A percentile compares a stretch with the other conserved stretches of the same genome.
phyloP scores from a whole-genome alignment of 2,888 invertebrate species.

The Phyto melanocephala region DNA sequence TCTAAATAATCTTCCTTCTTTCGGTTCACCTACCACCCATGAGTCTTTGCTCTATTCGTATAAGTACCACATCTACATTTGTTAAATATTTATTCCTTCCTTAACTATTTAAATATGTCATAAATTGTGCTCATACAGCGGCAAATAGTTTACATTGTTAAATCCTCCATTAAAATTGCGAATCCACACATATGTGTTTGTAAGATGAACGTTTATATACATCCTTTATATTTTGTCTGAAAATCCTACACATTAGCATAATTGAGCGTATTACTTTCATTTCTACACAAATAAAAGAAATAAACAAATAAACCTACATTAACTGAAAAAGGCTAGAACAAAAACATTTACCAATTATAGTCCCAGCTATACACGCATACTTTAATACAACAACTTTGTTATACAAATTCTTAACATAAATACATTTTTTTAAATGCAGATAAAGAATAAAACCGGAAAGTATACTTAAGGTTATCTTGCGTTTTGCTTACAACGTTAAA shows the following conservation, averaged over 20 bases:
- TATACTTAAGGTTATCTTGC: conserved; percentile 55
- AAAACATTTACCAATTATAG: conserved; percentile 44
- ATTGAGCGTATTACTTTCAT: conserved; percentile 44
- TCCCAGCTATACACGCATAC: neutral
- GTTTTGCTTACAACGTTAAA: conserved; percentile 9
- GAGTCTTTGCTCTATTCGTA: conserved; percentile 7
- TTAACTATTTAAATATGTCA: conserved; percentile 39
- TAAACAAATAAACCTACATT: neutral
- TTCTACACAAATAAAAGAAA: too few species aligned
- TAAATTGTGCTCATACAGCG: conserved; percentile 23
- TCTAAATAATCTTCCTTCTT: neutral
- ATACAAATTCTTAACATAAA: conserved; percentile 6
- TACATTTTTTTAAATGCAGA: conserved; percentile 4
- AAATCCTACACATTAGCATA: conserved; percentile 52
- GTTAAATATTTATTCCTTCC: conserved; percentile 20
- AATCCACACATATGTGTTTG: conserved; percentile 4
- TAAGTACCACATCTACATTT: neutral
- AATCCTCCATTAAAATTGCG: conserved; percentile 53
- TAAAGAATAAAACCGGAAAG: conserved; percentile 46
- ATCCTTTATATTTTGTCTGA: conserved; percentile 14
- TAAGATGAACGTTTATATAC: neutral
- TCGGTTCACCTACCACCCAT: conserved; percentile 3
- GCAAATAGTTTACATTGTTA: conserved; percentile 50
- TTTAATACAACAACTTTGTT: conserved; percentile 12
- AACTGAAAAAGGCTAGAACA: conserved; percentile 29